phyloP scores from a whole-genome alignment of 2,888 invertebrate species.

The Drosophila paracracens region DNA sequence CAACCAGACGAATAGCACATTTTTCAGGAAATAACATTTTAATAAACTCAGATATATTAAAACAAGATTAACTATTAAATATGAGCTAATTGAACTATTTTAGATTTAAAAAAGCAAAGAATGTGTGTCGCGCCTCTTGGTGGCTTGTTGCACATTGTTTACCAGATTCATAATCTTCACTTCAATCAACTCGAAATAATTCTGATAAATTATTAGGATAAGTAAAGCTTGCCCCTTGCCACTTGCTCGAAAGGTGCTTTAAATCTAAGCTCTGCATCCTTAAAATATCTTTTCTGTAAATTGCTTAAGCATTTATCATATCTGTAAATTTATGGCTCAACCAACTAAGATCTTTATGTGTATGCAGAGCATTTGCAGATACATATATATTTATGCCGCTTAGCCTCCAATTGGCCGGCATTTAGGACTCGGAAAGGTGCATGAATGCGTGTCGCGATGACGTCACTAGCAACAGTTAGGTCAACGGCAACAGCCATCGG shows the following conservation, averaged over 20 bases:
- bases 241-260: not conserved
- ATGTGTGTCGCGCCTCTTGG: not conserved
- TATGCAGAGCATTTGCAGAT: not conserved
- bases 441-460: slow-evolving; percentile 44
- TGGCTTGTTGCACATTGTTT: not conserved
- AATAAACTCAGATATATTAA: not conserved
- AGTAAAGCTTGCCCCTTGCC: not conserved
- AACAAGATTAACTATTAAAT: not conserved
- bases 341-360: not conserved
- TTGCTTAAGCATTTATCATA: not conserved
- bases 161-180: not conserved
- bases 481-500: slow-evolving; percentile 64
- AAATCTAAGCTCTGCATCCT: not conserved
- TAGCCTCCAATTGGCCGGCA: slow-evolving; percentile 54
- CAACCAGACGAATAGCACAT: not conserved
- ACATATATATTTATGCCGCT: not conserved
- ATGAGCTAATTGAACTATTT: not conserved
- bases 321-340: not conserved
- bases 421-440: slow-evolving; percentile 41
- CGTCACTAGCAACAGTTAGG: slow-evolving; percentile 70
- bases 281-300: not conserved
- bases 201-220: not conserved
- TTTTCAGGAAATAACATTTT: not conserved
- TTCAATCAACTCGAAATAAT: not conserved
- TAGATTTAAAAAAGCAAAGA: not conserved